Base-by-base conservation (phyloP, 2,797 vertebrate species). In the Halcyon leucocephala region DNA sequence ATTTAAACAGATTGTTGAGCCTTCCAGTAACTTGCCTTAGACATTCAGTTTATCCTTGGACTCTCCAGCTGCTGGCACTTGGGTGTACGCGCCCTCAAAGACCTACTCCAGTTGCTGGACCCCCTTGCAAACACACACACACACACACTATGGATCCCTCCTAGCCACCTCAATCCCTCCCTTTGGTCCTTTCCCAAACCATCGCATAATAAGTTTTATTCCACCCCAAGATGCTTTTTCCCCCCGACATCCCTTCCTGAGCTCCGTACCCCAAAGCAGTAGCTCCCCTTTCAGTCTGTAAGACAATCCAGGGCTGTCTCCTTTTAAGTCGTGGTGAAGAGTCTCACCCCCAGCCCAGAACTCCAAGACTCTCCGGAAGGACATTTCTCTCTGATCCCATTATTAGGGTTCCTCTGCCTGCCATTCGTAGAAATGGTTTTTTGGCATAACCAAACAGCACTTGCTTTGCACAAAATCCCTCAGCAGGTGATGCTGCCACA, bases 61-160 rank as follows among this genome's bases (percentile, higher is more conserved):
- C 21, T 46, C 46, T 22, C 46, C 46, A 46, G 46, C 21, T 46
- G 46, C 21, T 46, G 46, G 46, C 46, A 46, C 21, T 22, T 46
- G 46, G 22, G 5, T 14, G 5, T 64, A 22, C 1, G 14, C 33
- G 41, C 5, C 12, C 24, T 13, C 10, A 33, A 31, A 15, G 7
- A 1, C 37, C 54, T 20, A 6, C 5, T 54, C 26, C 14, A 12
- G 3, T 2, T 6, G 0, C 2, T 57, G 51, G 58, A 46, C 41
- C 10, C 22, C 19, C 19, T 65, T 66, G 7, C 41, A 11, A 42
- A 22, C 72, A 13, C 20, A 2, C 42, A 42, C 7, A 41, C 41
- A 41, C 41, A 42, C 22, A 2, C 17, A 7, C 10, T 35, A 8
- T 2, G 44, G 29, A 1, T 22, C 84, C 49, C 28, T 67, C 9